phyloP scores from a whole-genome alignment of 2,797 vertebrate genomes.

The Acanthis flammea region DNA sequence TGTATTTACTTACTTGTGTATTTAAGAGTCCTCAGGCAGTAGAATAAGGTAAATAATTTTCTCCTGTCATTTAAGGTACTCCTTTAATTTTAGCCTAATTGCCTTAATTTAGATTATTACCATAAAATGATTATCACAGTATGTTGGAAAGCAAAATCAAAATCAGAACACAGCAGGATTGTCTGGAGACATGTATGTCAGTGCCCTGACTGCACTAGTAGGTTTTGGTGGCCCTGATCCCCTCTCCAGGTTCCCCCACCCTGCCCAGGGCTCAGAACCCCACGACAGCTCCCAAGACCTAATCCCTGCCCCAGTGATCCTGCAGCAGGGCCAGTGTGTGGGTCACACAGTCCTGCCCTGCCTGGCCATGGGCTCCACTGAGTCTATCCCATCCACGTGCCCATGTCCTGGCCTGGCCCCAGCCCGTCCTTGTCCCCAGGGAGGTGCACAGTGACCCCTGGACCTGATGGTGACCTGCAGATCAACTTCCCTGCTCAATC shows the following conservation, averaged over 20 bases:
- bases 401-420: background rate
- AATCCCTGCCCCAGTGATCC: background rate
- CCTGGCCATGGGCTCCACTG: rapidly evolving
- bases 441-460: background rate
- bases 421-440: background rate
- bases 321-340: background rate
- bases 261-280: background rate
- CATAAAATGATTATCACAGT: slow-evolving; percentile 32
- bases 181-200: background rate
- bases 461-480: background rate
- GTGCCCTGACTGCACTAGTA: too few relatives aligned
- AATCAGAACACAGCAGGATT: background rate
- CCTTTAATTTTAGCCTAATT: slow-evolving; percentile 68
- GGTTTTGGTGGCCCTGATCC: background rate
- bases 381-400: background rate
- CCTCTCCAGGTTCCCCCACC: rapidly evolving
- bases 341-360: background rate
- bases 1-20: slow-evolving; percentile 13
- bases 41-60: slow-evolving; percentile 57
- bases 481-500: background rate
- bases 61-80: slow-evolving; percentile 48
- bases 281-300: background rate
- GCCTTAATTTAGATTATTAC: slow-evolving; percentile 28
- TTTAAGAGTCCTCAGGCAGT: slow-evolving; percentile 33
- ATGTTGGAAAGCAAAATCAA: slow-evolving; percentile 43